Percentiles rank a stretch among this genome's conserved stretches.
These are phyloP conservation scores for Oenanthe melanoleuca DNA, from an alignment of 2,113 vertebrate genomes.

Conservation along the genomic window DNA sequence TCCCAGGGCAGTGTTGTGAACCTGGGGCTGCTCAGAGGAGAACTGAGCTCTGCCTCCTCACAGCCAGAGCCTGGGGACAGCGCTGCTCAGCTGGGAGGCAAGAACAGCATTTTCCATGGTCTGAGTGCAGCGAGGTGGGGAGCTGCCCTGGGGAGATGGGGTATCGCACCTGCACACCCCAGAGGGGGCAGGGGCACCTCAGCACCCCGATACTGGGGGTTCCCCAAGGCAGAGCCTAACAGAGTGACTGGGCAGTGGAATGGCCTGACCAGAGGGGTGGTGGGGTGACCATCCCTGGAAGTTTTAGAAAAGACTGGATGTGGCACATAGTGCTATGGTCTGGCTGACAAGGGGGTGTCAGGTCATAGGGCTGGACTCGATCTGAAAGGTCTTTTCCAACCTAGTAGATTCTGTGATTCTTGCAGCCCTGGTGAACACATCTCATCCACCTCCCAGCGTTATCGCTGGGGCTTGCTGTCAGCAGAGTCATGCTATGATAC, in stretches of 20 bases:
- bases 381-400: not conserved
- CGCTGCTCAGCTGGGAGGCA: not conserved
- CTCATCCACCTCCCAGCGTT: not conserved
- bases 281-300: not conserved
- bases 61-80: fast-evolving
- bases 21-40: fast-evolving
- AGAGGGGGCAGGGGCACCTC: not conserved
- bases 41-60: no score
- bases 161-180: fast-evolving
- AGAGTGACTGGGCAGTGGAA: not conserved
- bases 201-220: fast-evolving
- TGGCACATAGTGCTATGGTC: not conserved
- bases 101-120: fast-evolving
- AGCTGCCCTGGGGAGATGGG: fast-evolving
- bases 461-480: not conserved
- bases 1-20: not conserved
- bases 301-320: not conserved
- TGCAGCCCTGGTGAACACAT: fast-evolving
- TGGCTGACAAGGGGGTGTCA: not conserved
- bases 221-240: not conserved
- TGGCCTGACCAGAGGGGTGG: not conserved
- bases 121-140: fast-evolving
- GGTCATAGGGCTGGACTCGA: not conserved
- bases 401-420: not conserved
- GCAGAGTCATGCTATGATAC: not conserved